These are phyloP conservation scores for Enteromius radiatus DNA, from an alignment of 2,797 vertebrate genomes.

Conservation along the genomic window DNA sequence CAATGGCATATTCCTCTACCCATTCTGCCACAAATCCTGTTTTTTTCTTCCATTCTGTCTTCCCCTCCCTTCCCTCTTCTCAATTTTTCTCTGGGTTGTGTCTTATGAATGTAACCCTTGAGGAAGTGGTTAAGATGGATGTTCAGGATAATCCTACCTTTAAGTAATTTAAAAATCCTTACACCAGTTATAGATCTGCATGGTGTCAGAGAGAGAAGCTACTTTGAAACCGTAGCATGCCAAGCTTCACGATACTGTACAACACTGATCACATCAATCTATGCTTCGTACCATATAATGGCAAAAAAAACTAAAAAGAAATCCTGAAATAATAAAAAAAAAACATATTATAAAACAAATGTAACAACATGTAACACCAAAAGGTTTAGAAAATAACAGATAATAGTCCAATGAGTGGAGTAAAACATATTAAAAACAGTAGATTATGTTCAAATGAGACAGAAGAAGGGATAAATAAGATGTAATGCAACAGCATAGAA, in stretches of 20 bases:
- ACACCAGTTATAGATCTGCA: constrained; percentile 1
- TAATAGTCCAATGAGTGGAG: not conserved
- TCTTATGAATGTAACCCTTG: not conserved
- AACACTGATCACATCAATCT: not conserved
- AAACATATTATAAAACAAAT: not conserved
- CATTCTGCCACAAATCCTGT: constrained; percentile 71
- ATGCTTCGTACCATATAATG: not conserved
- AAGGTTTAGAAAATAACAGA: not conserved
- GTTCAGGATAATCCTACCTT: constrained; percentile 5
- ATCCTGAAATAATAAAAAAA: too few relatives aligned
- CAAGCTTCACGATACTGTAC: not conserved
- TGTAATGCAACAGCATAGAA: not conserved
- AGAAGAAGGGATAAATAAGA: not conserved
- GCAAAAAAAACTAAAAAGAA: not conserved
- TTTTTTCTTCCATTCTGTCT: constrained; percentile 57
- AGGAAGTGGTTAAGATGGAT: not conserved
- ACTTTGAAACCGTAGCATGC: not conserved
- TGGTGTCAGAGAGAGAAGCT: not conserved
- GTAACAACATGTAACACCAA: not conserved
- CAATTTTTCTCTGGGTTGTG: constrained; percentile 56
- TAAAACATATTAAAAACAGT: not conserved
- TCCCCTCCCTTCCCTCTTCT: constrained; percentile 17
- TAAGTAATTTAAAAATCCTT: constrained; percentile 1
- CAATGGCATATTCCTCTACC: constrained; percentile 84
- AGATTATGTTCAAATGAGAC: not conserved